These are phyloP conservation scores for Apamea sordens DNA, from an alignment of 2,888 invertebrate genomes.

Conservation along the genomic window DNA sequence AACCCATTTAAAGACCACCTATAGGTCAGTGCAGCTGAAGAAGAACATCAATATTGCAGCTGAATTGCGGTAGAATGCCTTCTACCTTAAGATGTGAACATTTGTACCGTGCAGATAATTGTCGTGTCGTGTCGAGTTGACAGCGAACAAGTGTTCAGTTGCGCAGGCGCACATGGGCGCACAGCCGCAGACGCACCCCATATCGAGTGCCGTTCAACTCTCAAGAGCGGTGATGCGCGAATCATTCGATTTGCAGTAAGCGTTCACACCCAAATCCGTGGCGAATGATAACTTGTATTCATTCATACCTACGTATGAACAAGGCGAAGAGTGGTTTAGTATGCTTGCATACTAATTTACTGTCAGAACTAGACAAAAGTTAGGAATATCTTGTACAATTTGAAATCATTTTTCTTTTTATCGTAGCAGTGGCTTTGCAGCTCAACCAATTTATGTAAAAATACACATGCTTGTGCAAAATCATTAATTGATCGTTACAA, in stretches of 20 bases:
- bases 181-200: conserved; percentile 61
- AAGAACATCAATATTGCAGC: conserved; percentile 18
- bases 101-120: conserved; percentile 51
- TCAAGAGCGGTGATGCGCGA: conserved; percentile 76
- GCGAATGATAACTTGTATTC: conserved; percentile 67
- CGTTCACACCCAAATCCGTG: conserved; percentile 74
- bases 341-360: not conserved
- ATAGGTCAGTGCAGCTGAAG: not conserved
- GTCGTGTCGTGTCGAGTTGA: conserved; percentile 54
- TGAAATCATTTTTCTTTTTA: not conserved
- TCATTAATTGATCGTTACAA: not conserved
- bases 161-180: conserved; percentile 47
- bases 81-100: too few relatives aligned
- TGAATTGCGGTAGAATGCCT: conserved; percentile 31
- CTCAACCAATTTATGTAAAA: not conserved
- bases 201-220: conserved; percentile 72
- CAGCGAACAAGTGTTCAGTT: conserved; percentile 61
- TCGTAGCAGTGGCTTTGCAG: not conserved
- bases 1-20: conserved; percentile 7
- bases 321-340: not conserved
- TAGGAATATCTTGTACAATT: not conserved
- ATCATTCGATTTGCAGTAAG: conserved; percentile 82
- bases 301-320: conserved; percentile 32
- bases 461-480: not conserved
- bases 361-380: conserved; percentile 3